These are phyloP conservation scores for Lophochroa leadbeateri DNA, from an alignment of 2,113 vertebrate genomes.

Conservation along the genomic window DNA sequence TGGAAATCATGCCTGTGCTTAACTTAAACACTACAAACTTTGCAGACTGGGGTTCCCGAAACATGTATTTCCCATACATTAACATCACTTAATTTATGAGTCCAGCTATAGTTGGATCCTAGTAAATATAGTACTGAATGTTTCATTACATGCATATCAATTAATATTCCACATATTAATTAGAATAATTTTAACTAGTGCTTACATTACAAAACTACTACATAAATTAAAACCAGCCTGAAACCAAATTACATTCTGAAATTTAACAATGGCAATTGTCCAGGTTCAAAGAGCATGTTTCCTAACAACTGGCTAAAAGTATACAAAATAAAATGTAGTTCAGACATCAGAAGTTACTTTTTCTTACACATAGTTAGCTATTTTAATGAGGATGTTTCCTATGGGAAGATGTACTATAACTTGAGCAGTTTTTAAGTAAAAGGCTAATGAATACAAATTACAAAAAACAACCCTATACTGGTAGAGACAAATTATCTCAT, in stretches of 20 bases:
- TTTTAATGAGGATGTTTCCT: neutral
- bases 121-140: neutral
- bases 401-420: neutral
- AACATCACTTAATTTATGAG: too few species aligned
- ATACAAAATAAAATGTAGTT: accelerated
- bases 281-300: neutral
- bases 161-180: neutral
- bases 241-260: neutral
- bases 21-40: neutral
- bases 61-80: too few species aligned
- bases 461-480: neutral
- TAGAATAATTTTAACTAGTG: neutral
- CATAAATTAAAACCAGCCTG: neutral
- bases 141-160: neutral
- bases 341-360: neutral
- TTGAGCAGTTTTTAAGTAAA: neutral
- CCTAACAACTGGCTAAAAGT: neutral
- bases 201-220: neutral
- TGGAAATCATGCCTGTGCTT: neutral
- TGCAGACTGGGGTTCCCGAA: neutral
- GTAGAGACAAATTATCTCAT: constrained; percentile 15
- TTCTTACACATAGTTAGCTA: neutral
- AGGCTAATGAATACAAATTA: neutral
- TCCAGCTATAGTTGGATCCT: neutral
- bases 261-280: neutral